phyloP scores from a whole-genome alignment of 2,797 vertebrate species.

The Cyclopterus lumpus region DNA sequence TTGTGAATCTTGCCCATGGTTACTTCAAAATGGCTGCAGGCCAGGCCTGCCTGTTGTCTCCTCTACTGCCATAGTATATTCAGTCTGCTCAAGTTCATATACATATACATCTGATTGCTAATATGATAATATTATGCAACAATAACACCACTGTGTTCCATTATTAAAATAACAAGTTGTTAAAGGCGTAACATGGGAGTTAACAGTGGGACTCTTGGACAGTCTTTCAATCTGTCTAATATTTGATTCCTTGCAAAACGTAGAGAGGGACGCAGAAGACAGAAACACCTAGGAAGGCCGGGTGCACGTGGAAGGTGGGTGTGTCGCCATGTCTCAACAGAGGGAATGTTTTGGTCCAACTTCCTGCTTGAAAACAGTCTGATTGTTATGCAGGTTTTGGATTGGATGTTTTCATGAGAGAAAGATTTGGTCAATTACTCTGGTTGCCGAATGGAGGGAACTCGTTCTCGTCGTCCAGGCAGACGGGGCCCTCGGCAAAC shows the following conservation, averaged over 20 bases:
- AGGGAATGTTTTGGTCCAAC: slow-evolving; percentile 44
- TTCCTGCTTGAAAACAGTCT: slow-evolving; percentile 47
- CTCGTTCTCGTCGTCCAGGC: slow-evolving; percentile 94
- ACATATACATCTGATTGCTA: slow-evolving; percentile 15
- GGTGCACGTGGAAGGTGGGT: slow-evolving; percentile 26
- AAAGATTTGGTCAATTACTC: slow-evolving; percentile 82
- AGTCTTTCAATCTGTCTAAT: slow-evolving; percentile 20
- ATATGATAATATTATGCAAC: slow-evolving; percentile 18
- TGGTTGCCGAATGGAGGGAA: slow-evolving; percentile 93
- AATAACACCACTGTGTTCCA: slow-evolving; percentile 21
- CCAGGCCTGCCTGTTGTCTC: not conserved
- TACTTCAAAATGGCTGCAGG: slow-evolving; percentile 13
- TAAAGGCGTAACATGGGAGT: slow-evolving; percentile 15
- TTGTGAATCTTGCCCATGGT: slow-evolving; percentile 18
- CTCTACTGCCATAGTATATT: slow-evolving; percentile 1
- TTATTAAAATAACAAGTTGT: slow-evolving; percentile 18
- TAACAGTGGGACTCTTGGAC: slow-evolving; percentile 21
- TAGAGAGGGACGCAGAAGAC: slow-evolving; percentile 27
- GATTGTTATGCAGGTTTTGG: slow-evolving; percentile 30
- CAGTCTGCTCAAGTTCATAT: slow-evolving; percentile 6
- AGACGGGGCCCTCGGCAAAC: slow-evolving; percentile 91
- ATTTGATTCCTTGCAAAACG: slow-evolving; percentile 32
- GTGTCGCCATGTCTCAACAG: slow-evolving; percentile 34
- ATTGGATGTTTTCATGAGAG: slow-evolving; percentile 3
- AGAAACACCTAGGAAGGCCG: too few relatives aligned